Evolutionary conservation across 2,797 vertebrate genomes (phyloP).

Genomic region (Phrynocephalus vlangalii): DNA sequence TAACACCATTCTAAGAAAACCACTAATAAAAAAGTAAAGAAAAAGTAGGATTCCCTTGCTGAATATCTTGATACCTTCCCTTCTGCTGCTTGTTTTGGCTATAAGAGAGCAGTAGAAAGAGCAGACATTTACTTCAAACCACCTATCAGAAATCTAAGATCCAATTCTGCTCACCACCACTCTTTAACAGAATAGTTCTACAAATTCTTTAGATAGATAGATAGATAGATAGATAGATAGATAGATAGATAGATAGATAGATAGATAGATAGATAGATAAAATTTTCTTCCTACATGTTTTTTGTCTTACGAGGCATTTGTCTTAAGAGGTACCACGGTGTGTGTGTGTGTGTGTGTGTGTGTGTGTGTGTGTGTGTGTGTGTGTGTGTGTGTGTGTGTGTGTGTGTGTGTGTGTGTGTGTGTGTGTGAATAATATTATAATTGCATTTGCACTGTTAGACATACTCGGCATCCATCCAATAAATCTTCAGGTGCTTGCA

Average conservation of each 20-base stretch:
- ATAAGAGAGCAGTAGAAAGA: neutral
- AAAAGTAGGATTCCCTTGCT: neutral
- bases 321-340: no score
- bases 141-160: neutral
- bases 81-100: neutral
- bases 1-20: neutral
- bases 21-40: neutral
- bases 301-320: no score
- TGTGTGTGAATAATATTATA: constrained; percentile 24
- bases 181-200: neutral
- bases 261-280: no score
- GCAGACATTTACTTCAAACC: neutral
- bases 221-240: no score
- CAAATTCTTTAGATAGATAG: neutral
- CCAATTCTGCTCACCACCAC: neutral
- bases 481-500: constrained; percentile 87
- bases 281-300: no score
- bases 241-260: no score
- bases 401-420: no score
- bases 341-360: no score
- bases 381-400: no score
- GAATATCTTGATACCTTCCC: neutral
- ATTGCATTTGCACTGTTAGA: constrained; percentile 30
- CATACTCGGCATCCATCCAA: constrained; percentile 95
- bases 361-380: no score